Evolutionary conservation across 2,113 vertebrate genomes (phyloP), one percentile per base, ranked within the genome.

Genomic region (Platysteira castanea): DNA sequence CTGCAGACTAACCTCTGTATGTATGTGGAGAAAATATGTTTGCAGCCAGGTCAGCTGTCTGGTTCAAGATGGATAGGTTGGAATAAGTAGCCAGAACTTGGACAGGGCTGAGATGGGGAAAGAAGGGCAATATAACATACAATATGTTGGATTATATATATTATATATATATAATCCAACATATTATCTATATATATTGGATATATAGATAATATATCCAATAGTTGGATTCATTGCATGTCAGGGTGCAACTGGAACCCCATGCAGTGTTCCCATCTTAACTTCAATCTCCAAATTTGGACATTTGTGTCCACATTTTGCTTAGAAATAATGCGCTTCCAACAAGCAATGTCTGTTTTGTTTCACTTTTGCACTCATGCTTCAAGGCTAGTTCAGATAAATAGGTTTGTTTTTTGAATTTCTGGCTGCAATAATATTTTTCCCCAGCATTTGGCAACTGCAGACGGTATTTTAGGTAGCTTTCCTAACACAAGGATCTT

Each of bases 401-500:
- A 65, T n/a, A 61, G 30, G 9, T 80, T 73, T 87, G 12, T 0
- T 90, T 83, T 84, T 73, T 68, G 11, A 9, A 3, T 67, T 88
- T 76, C 54, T 90, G 47, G 9, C 42, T 85, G 50, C 30, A 90
- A 26, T 57, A 91, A 42, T 54, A 73, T 91, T 94, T 96, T 23
- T 1, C n/a, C 41, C 23, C 47, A 80, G 59, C 28, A 61, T 59
- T 84, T 95, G 90, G 63, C 74, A 91, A 31, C 35, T 67, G 75
- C 67, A 93, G 63, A 88, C 86, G 82, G 39, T 37, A 67, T 96
- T 96, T 91, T 90, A 91, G 67, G 54, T 94, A 93, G 78, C 90
- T 86, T 56, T 88, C 80, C 63, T 83, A 90, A 67, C 41, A 87
- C 19, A 80, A 94, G 59, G 47, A 73, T 86, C 77, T 70, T 91